phyloP scores from a whole-genome alignment of 1,140 invertebrate genomes.

The Trichonephila clavipes region DNA sequence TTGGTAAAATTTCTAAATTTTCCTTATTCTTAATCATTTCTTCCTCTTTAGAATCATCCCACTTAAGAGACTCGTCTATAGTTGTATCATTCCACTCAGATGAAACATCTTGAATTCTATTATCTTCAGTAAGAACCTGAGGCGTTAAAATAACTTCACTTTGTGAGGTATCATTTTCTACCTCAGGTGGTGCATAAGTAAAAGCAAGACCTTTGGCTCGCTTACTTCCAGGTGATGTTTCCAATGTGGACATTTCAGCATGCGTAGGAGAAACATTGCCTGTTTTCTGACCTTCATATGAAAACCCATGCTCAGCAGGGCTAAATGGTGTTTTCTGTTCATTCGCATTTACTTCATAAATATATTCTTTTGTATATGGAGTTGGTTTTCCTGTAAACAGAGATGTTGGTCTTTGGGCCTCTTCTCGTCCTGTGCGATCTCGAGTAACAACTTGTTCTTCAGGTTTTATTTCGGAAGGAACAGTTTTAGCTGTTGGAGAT shows the following conservation, averaged over 20 bases:
- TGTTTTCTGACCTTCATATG: constrained; percentile 75
- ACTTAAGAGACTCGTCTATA: constrained; percentile 74
- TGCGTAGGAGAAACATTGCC: constrained; percentile 59
- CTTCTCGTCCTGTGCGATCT: neutral
- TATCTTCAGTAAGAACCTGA: constrained; percentile 34
- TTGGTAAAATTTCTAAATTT: constrained; percentile 64
- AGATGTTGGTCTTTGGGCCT: constrained; percentile 71
- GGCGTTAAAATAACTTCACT: constrained; percentile 50
- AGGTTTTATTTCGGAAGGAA: neutral
- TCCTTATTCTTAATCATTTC: constrained; percentile 72
- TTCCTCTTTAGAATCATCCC: constrained; percentile 76
- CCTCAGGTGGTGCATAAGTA: constrained; percentile 77
- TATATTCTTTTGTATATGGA: constrained; percentile 77
- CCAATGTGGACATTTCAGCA: constrained; percentile 34
- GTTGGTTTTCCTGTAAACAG: constrained; percentile 75
- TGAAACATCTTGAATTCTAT: constrained; percentile 58
- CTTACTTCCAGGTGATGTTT: constrained; percentile 56
- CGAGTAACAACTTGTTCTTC: neutral
- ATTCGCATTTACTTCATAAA: constrained; percentile 74
- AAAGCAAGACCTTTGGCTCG: constrained; percentile 78
- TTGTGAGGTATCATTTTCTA: constrained; percentile 35
- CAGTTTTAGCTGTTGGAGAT: constrained; percentile 41
- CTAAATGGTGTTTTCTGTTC: constrained; percentile 69
- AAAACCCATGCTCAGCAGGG: constrained; percentile 77
- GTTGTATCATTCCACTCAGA: constrained; percentile 73